Conservation (phyloP, 2,797 vertebrate species). For the Peromyscus nudipes region DNA sequence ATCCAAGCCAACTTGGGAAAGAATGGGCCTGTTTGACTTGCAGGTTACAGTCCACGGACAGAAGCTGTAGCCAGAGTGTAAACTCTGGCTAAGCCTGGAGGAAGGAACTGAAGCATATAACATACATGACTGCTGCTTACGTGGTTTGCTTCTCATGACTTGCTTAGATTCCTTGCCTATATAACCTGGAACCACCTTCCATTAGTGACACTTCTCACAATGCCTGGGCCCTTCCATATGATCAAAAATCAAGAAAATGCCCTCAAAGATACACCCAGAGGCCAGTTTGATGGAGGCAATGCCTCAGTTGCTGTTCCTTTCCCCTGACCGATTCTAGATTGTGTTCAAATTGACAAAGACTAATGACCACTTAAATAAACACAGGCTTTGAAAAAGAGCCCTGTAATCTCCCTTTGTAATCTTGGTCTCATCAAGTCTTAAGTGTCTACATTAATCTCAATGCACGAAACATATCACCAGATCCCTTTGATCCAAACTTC, state of each 20-base stretch:
- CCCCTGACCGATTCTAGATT: neutral
- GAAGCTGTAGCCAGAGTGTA: neutral
- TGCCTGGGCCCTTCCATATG: neutral
- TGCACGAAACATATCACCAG: neutral
- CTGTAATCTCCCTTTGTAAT: neutral
- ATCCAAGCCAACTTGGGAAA: neutral
- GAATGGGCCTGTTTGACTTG: neutral
- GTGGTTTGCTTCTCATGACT: neutral
- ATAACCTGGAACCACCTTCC: neutral
- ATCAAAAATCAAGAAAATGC: neutral
- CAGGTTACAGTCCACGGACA: neutral
- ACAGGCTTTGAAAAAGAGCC: neutral
- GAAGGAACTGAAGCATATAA: neutral
- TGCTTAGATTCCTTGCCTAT: neutral
- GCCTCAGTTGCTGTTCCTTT: neutral
- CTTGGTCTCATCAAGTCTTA: neutral
- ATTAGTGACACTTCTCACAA: too few species aligned
- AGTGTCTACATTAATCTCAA: slow-evolving; percentile 14
- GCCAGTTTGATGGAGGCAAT: neutral
- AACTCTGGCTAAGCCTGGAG: neutral
- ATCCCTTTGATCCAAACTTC: neutral
- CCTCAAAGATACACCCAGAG: neutral
- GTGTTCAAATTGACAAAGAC: neutral
- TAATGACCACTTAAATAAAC: neutral
- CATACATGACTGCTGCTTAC: neutral